Base-by-base conservation (phyloP, 2,888 invertebrate species). In the Dicyrtoma fusca region DNA sequence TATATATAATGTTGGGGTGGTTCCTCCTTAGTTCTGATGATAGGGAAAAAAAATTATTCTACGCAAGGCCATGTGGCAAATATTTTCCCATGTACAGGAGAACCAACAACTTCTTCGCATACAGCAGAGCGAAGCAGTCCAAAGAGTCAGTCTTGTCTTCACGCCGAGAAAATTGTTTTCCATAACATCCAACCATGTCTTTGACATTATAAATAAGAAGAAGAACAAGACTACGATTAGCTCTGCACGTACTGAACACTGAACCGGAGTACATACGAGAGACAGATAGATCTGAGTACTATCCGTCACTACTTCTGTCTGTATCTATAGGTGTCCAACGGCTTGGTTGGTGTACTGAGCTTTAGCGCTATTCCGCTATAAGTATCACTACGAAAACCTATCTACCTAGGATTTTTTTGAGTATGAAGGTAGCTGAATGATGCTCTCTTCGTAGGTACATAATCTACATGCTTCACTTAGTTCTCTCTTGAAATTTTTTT, bases 41-140 rank as follows among this genome's bases (percentile, higher is more conserved):
- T 26, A 66, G 66, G n/a, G 34, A 23, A 45, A 47, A 19, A 63
- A 45, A 34, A 55, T 53, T 23, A 53, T n/a, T 68, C 6, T 57
- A 42, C 42, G 65, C 57, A 66, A 71, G 71, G 71, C 71, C 71
- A 71, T 71, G 71, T 65, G 71, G 71, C 65, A 64, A 65, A 71
- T 71, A 65, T 71, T 70, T 64, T 64, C 57, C 71, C 69, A 70
- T 69, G 10, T 55, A 55, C 51, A 55, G 66, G 21, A 49, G 53
- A 66, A 26, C 51, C 34, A 34, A 26, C 51, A 26, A n/a, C 47
- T 49, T 25, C 65, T 65, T 65, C n/a, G 5, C 25, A 25, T 49
- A 42, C 47, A 17, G 21, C 61, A 44, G 21, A 17, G 61, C 61
- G 34, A 8, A 34, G 34, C 34, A 34, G 34, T n/a, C n/a, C n/a